Percentiles rank a stretch among this genome's conserved stretches.
phyloP scores from a whole-genome alignment of 2,797 vertebrate genomes.

The Catostomus latipinnis region DNA sequence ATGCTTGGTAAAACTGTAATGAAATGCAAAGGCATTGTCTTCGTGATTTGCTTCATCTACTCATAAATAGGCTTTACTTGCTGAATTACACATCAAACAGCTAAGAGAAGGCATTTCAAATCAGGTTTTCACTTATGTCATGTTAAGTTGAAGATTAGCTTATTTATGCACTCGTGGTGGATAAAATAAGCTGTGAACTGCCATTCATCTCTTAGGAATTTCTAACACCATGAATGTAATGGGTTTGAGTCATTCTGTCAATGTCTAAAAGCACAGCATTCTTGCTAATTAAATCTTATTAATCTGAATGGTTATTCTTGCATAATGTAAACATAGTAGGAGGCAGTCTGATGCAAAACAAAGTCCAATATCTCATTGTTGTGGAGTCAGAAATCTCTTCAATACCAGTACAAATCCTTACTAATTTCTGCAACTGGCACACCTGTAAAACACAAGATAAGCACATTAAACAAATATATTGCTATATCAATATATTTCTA shows the following conservation, averaged over 20 bases:
- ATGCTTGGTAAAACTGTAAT: neutral
- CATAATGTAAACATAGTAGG: slow-evolving; percentile 12
- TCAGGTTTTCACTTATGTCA: neutral
- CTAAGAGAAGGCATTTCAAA: slow-evolving; percentile 2
- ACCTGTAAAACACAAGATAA: slow-evolving; percentile 70
- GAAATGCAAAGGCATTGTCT: neutral
- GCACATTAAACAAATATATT: neutral
- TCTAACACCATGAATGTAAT: slow-evolving; percentile 2
- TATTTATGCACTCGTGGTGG: neutral
- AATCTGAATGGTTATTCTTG: neutral
- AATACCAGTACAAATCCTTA: slow-evolving; percentile 72
- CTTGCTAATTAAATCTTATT: too few species aligned
- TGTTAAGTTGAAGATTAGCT: neutral
- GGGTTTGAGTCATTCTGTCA: slow-evolving; percentile 6
- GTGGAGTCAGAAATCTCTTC: slow-evolving; percentile 20
- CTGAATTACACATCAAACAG: slow-evolving; percentile 8
- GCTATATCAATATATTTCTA: too few species aligned
- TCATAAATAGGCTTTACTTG: slow-evolving; percentile 12
- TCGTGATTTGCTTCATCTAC: neutral
- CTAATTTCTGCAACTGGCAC: slow-evolving; percentile 66
- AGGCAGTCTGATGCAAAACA: neutral
- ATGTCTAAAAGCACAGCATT: neutral
- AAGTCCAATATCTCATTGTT: neutral
- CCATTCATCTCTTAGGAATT: slow-evolving; percentile 10
- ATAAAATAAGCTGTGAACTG: slow-evolving; percentile 3